These are phyloP conservation scores for Diabrotica virgifera DNA, from an alignment of 1,140 invertebrate species.

Conservation along the genomic window DNA sequence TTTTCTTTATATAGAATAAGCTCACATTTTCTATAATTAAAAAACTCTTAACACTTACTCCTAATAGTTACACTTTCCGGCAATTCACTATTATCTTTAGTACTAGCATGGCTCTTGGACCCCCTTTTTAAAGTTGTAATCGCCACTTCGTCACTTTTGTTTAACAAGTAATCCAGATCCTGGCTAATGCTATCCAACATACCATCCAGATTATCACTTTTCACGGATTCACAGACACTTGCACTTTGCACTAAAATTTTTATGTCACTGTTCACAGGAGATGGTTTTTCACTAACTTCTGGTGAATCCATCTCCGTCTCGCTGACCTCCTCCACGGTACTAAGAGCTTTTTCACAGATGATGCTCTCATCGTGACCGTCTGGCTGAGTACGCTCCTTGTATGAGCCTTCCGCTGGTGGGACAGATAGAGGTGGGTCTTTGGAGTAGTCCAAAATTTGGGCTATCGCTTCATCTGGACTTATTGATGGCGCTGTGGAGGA, in stretches of 20 bases:
- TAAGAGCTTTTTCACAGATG: not conserved
- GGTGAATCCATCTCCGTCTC: conserved; percentile 13
- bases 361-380: conserved; percentile 38
- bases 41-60: not conserved
- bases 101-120: not conserved
- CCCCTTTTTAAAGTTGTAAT: conserved; percentile 22
- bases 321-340: conserved; percentile 17
- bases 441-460: conserved; percentile 24
- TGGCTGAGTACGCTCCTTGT: conserved; percentile 33
- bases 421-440: conserved; percentile 7
- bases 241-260: not conserved
- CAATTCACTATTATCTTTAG: too few relatives aligned
- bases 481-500: not conserved
- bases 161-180: conserved; percentile 44
- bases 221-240: not conserved
- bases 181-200: conserved; percentile 45
- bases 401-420: not conserved
- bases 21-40: too few relatives aligned
- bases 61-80: too few relatives aligned
- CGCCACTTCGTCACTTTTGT: conserved; percentile 27
- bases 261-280: not conserved
- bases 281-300: not conserved
- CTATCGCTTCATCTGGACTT: conserved; percentile 28
- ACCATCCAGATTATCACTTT: conserved; percentile 39
- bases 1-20: too few relatives aligned